Base-by-base conservation (phyloP, 2,888 invertebrate species). In the Eretmocerus hayati region DNA sequence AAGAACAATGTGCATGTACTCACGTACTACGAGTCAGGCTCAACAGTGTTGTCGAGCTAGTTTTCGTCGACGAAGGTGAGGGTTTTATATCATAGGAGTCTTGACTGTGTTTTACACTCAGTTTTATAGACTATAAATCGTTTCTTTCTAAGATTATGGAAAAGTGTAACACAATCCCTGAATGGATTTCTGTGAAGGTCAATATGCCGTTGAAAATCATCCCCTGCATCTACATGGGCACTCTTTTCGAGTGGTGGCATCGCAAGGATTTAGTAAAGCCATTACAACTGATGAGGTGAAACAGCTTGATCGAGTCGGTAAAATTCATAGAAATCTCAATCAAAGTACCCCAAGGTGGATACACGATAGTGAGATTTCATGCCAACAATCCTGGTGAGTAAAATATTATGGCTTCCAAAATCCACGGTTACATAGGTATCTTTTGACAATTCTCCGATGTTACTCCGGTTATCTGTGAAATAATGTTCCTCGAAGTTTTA, bases 11-110 rank as follows among this genome's bases (percentile, higher is more conserved):
- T 64, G 83, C 87, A 64, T 94, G 93, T 59, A 79, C 85, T 2
- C 90, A 92, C 65, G 82, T 88, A 0, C 72, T 91, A 5, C 81
- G 77, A 59, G 78, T 79, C 2, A 60, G 62, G 40, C 73, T 85
- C 0, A 81, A 83, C 50, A 80, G 88, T 1, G 80, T 89, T 0
- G 90, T 92, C 0, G 93, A 93, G 74, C 64, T 93, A 1, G 77
- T 92, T 22, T 75, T 93, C 2, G 80, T 92, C 2, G 92, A 93
- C 64, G 87, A 89, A 77, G 87, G 80, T 72, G n/a, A 18, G 19
- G n/a, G n/a, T n/a, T n/a, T 9, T 35, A 2, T 9, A 30, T 30
- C 6, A 30, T 11, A 30, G 11, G 11, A 30, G 11, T 30, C 30
- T 6, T 11, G 30, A 11, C 8, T 30, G 11, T n/a, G n/a, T n/a